A percentile compares a stretch with the other conserved stretches of the same genome.
Evolutionary conservation across 2,888 invertebrate genomes (phyloP).

Genomic region (Philereme vetulata): DNA sequence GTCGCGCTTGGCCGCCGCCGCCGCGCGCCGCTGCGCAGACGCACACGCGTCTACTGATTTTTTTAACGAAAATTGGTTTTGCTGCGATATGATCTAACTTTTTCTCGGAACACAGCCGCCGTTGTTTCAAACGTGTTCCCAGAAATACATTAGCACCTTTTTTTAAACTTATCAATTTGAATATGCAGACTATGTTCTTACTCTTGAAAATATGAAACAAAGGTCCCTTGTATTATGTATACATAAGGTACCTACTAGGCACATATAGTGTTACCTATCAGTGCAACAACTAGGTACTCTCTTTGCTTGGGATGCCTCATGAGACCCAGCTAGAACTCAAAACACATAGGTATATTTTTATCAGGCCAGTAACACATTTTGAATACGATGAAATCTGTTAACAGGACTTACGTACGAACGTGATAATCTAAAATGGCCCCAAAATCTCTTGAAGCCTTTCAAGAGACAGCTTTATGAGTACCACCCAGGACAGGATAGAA

Average conservation of each 20-base stretch:
- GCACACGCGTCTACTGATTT: constrained; percentile 57
- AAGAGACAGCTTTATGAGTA: too few species aligned
- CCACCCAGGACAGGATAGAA: too few species aligned
- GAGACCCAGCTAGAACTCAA: background rate
- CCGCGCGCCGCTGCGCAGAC: constrained; percentile 51
- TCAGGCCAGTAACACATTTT: background rate
- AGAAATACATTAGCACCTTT: constrained; percentile 10
- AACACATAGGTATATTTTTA: too few species aligned
- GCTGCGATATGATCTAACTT: constrained; percentile 41
- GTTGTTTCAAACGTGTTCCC: constrained; percentile 12
- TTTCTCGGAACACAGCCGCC: constrained; percentile 25
- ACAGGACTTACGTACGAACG: too few species aligned
- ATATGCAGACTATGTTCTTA: background rate
- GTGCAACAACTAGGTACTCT: constrained; percentile 8
- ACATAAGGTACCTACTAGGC: too few species aligned
- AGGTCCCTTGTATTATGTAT: constrained; percentile 9
- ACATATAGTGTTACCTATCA: background rate
- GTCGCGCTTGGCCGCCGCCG: constrained; percentile 70
- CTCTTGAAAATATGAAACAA: constrained; percentile 13
- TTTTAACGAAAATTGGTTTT: constrained; percentile 52
- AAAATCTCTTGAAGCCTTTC: too few species aligned
- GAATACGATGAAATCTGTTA: too few species aligned
- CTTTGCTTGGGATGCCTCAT: constrained; percentile 20
- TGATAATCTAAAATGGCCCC: too few species aligned
- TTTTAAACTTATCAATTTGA: constrained; percentile 3